Evolutionary conservation across 2,888 invertebrate species (phyloP), one percentile per base, ranked within the genome.

Genomic region (Dendrolimus pini): DNA sequence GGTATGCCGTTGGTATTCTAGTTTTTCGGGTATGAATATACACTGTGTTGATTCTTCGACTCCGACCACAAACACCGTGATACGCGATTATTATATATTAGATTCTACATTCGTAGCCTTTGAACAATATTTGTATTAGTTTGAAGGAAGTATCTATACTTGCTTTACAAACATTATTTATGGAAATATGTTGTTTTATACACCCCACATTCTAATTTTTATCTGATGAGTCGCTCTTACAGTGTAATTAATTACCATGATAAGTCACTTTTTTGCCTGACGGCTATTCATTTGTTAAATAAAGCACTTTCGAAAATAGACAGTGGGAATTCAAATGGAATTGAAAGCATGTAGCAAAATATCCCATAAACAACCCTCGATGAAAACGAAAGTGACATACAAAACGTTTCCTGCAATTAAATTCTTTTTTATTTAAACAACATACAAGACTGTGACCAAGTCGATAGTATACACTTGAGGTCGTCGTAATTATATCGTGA

Each of bases 401-500:
- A 47, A 47, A 47, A 47, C 47, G 47, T 47, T 47, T 14, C 30
- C 41, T 55, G 52, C 57, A 52, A 59, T 12, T 30, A 55, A n/a
- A 41, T 55, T 53, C 3, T 1, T 54, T 55, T 54, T 62, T 53
- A 54, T 52, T 53, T 54, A 57, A 58, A 53, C 57, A 62, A 60
- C 42, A 52, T 55, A 56, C 56, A 41, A 57, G 41, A 57, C 54
- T 41, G 54, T 60, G 54, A 56, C 62, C 61, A 62, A 54, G 61
- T 64, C 63, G 70, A 72, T 74, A 6, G 30, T 30, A 30, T 30
- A 74, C 71, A 71, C 69, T 75, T 76, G 72, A 72, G 70, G 70
- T 68, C 67, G 67, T 65, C 61, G 67, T 70, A 72, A 73, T 75
- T 74, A 72, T 65, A 68, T 58, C 54, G 71, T 69, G 61, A 63